Percentiles rank a stretch among this genome's conserved stretches.
phyloP scores from a whole-genome alignment of 2,797 vertebrate genomes.

The Coregonus suidteri region DNA sequence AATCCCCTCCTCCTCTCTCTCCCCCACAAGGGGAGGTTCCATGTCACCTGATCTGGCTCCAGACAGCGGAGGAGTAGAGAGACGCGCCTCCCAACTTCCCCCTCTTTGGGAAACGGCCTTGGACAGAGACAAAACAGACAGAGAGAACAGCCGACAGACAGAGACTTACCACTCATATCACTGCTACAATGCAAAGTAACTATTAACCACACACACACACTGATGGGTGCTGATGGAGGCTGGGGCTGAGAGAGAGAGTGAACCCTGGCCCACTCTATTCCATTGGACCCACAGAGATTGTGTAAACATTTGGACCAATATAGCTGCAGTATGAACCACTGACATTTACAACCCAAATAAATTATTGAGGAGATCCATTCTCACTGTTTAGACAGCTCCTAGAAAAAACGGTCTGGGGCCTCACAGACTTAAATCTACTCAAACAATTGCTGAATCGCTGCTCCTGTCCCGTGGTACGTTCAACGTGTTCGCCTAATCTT shows the following conservation, averaged over 20 bases:
- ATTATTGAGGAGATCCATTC: conserved; percentile 39
- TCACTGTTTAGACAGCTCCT: conserved; percentile 48
- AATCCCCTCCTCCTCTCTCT: conserved; percentile 55
- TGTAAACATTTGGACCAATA: conserved; percentile 71
- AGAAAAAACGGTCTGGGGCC: conserved; percentile 31
- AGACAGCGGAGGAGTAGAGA: conserved; percentile 67
- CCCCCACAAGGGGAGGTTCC: conserved; percentile 58
- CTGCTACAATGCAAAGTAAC: conserved; percentile 48
- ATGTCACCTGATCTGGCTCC: conserved; percentile 70
- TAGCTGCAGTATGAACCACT: conserved; percentile 76
- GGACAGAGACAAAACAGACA: conserved; percentile 61
- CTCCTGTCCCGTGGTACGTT: conserved; percentile 24
- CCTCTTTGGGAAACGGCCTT: conserved; percentile 73
- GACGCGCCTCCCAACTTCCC: conserved; percentile 71
- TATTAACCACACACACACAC: conserved; percentile 9
- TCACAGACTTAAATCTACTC: conserved; percentile 41
- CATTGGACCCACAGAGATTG: conserved; percentile 67
- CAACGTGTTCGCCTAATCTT: conserved; percentile 31
- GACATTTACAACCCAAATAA: conserved; percentile 67
- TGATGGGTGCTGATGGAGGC: not conserved
- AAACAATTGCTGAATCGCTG: conserved; percentile 38
- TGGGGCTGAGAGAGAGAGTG: conserved; percentile 27
- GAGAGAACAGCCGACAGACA: conserved; percentile 42
- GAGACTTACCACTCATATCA: conserved; percentile 7
- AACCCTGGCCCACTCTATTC: conserved; percentile 63